Conservation (phyloP, 2,888 invertebrate species). For the Gastrophysa polygoni region DNA sequence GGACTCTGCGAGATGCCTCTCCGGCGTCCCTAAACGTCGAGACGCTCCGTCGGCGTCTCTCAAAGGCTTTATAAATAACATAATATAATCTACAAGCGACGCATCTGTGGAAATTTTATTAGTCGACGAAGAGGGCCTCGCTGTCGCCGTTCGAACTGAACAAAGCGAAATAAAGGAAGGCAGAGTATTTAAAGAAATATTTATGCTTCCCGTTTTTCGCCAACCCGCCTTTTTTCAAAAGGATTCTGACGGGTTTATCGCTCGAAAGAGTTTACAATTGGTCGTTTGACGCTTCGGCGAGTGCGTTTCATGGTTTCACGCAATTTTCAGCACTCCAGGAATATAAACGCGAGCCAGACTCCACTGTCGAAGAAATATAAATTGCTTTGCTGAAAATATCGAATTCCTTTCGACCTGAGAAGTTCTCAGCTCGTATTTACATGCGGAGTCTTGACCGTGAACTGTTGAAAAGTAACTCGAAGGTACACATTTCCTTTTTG, state of each 20-base stretch:
- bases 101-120: conserved; percentile 57
- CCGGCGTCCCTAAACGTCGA: conserved; percentile 26
- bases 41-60: conserved; percentile 36
- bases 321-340: not conserved
- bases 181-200: conserved; percentile 20
- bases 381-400: too few relatives aligned
- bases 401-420: too few relatives aligned
- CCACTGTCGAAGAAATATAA: too few relatives aligned
- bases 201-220: conserved; percentile 17
- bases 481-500: too few relatives aligned
- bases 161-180: conserved; percentile 18
- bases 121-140: conserved; percentile 48
- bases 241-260: not conserved
- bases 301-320: not conserved
- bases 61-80: conserved; percentile 56
- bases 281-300: not conserved
- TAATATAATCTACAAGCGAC: conserved; percentile 55
- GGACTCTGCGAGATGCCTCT: conserved; percentile 26
- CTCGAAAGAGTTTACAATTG: not conserved
- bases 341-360: not conserved
- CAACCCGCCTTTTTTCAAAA: conserved; percentile 12
- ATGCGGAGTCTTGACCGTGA: too few relatives aligned
- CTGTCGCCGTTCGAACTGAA: conserved; percentile 7
- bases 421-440: too few relatives aligned
- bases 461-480: too few relatives aligned